Conservation (phyloP, 2,113 vertebrate genomes). For the Cromileptes altivelis region DNA sequence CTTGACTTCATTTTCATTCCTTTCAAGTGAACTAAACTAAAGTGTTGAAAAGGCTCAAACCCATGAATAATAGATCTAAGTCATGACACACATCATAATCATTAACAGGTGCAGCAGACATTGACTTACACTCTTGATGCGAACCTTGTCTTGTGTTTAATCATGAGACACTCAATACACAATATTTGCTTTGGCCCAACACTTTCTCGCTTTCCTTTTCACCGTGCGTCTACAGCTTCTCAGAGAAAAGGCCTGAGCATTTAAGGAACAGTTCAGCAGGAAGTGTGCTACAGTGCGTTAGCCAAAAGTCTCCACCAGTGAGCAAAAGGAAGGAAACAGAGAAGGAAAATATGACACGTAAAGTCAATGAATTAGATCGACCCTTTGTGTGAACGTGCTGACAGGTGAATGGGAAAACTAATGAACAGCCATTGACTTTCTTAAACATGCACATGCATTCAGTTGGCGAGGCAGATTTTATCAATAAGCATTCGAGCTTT, state of each 20-base stretch:
- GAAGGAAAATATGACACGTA: constrained; percentile 43
- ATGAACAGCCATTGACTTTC: constrained; percentile 10
- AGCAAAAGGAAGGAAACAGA: constrained; percentile 56
- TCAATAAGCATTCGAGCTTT: not conserved
- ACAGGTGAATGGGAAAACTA: constrained; percentile 45
- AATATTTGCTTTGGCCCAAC: constrained; percentile 22
- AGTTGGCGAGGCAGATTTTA: constrained; percentile 7
- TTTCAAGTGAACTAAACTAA: constrained; percentile 53
- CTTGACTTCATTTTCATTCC: constrained; percentile 40
- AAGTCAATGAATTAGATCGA: constrained; percentile 51
- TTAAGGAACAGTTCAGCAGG: constrained; percentile 33
- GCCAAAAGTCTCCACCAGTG: constrained; percentile 29
- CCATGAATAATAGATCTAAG: constrained; percentile 43
- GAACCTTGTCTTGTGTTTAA: constrained; percentile 2
- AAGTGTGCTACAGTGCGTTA: constrained; percentile 1
- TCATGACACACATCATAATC: constrained; percentile 48
- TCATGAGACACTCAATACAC: constrained; percentile 3
- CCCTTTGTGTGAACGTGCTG: constrained; percentile 66
- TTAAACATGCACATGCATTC: not conserved
- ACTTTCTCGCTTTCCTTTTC: constrained; percentile 1
- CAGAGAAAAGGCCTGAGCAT: constrained; percentile 6
- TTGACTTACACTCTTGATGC: constrained; percentile 17
- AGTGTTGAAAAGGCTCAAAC: constrained; percentile 37
- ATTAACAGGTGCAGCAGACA: constrained; percentile 56
- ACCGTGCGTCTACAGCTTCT: constrained; percentile 7